Percentiles rank a stretch among this genome's conserved stretches.
Evolutionary conservation across 2,797 vertebrate genomes (phyloP).

Genomic region (Australoheros facetus): DNA sequence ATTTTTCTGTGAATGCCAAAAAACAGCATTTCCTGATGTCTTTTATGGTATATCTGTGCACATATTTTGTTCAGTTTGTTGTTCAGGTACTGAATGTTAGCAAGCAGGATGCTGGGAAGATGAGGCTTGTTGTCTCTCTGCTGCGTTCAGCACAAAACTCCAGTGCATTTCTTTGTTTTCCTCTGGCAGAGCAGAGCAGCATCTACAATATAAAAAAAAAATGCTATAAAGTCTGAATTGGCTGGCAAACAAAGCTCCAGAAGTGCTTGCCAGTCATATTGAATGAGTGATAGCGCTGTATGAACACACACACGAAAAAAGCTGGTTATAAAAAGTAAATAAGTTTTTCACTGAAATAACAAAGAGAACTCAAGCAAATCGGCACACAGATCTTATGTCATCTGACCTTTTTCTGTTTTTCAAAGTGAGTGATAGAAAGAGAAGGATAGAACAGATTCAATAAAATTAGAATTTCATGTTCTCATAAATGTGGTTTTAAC

Average conservation of each 20-base stretch:
- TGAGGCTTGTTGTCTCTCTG: neutral
- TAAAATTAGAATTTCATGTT: neutral
- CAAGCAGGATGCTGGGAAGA: neutral
- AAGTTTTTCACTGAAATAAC: neutral
- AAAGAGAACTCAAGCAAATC: too few relatives aligned
- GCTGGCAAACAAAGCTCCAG: too few relatives aligned
- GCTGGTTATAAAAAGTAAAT: neutral
- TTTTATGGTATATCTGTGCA: too few relatives aligned
- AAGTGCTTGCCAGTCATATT: neutral
- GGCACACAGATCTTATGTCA: too few relatives aligned
- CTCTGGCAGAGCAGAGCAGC: neutral
- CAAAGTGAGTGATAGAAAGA: too few relatives aligned
- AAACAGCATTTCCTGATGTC: too few relatives aligned
- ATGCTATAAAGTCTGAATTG: neutral
- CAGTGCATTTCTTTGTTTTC: neutral
- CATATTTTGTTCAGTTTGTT: neutral
- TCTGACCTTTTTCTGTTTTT: too few relatives aligned
- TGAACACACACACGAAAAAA: neutral
- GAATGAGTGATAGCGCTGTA: neutral
- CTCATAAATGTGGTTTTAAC: neutral
- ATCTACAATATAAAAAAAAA: neutral
- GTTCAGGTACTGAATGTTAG: neutral
- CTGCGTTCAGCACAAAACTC: neutral
- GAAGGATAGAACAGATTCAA: too few relatives aligned
- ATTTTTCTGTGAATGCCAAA: too few relatives aligned